Percentiles rank a stretch among this genome's conserved stretches.
Evolutionary conservation across 1,140 invertebrate species (phyloP).

Genomic region (Brachionus manjavacas): DNA sequence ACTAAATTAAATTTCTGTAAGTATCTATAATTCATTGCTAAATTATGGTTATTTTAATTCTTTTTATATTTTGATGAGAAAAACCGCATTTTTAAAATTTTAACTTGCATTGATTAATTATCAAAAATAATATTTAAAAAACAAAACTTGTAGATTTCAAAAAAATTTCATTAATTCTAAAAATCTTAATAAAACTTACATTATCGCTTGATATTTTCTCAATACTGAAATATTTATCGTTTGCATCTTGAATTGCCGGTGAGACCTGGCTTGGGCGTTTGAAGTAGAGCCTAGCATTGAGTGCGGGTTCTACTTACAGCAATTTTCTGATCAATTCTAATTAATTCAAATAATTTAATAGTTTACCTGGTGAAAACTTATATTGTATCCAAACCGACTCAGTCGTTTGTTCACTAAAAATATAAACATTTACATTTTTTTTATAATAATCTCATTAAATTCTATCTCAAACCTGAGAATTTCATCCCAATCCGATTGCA

Average conservation of each 20-base stretch:
- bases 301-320: neutral
- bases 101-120: no score
- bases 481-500: neutral
- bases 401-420: neutral
- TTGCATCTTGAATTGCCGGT: neutral
- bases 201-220: conserved; percentile 29
- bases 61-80: no score
- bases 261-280: no score
- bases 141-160: no score
- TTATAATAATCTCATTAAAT: neutral
- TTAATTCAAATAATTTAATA: neutral
- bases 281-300: neutral
- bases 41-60: no score
- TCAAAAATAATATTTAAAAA: no score
- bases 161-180: neutral
- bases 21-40: no score
- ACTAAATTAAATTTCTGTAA: no score
- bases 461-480: neutral
- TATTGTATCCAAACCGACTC: conserved; percentile 2
- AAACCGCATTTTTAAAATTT: no score
- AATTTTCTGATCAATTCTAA: neutral
- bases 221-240: neutral
- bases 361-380: neutral
- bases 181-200: neutral
- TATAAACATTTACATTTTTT: neutral